These are phyloP conservation scores for Metopolophium dirhodum DNA, from an alignment of 1,140 invertebrate species.

Conservation along the genomic window DNA sequence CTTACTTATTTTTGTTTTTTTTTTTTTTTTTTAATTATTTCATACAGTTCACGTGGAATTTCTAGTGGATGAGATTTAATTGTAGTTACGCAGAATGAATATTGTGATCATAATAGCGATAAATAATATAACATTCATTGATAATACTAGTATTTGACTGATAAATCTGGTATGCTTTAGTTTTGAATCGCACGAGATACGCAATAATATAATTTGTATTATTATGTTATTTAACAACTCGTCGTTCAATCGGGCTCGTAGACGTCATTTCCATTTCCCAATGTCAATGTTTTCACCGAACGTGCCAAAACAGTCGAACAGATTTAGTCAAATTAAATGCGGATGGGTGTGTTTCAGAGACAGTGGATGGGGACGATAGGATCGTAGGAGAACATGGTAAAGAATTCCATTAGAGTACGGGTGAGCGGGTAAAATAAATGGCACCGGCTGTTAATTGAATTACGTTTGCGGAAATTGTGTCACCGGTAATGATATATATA, in stretches of 20 bases:
- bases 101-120: not conserved
- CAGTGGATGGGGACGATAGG: not conserved
- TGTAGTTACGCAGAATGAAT: not conserved
- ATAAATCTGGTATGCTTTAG: not conserved
- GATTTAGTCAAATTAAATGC: not conserved
- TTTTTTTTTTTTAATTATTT: no score
- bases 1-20: no score
- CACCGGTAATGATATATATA: not conserved
- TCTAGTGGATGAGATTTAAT: no score
- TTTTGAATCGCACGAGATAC: not conserved
- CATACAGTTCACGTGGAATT: no score
- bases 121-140: not conserved
- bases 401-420: not conserved
- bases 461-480: not conserved
- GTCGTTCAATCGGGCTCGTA: not conserved
- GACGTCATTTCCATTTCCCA: not conserved
- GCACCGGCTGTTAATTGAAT: constrained; percentile 18
- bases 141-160: not conserved
- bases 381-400: not conserved
- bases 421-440: constrained; percentile 19
- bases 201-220: constrained; percentile 7
- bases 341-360: not conserved
- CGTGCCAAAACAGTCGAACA: not conserved
- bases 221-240: not conserved
- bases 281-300: not conserved